phyloP scores from a whole-genome alignment of 2,888 invertebrate genomes.

The Nomada lathburiana region DNA sequence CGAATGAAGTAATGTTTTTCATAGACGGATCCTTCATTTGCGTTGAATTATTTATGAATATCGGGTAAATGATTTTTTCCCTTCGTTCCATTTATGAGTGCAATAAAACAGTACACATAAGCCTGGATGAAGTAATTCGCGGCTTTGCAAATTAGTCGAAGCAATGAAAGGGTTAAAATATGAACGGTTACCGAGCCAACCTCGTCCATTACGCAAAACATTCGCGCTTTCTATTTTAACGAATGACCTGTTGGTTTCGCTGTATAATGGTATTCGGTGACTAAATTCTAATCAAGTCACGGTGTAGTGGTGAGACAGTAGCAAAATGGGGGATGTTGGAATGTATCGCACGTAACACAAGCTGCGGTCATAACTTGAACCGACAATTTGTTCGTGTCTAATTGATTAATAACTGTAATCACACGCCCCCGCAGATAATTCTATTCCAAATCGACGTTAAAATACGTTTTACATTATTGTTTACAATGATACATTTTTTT shows the following conservation, averaged over 20 bases:
- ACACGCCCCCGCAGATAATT: not conserved
- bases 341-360: conserved; percentile 57
- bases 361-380: conserved; percentile 33
- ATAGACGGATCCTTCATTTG: not conserved
- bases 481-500: not conserved
- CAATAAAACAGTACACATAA: no score
- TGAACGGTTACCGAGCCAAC: conserved; percentile 35
- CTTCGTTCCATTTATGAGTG: no score
- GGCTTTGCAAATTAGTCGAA: not conserved
- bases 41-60: no score
- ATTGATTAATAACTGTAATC: conserved; percentile 13
- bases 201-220: conserved; percentile 1
- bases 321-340: conserved; percentile 55
- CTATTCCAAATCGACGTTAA: not conserved
- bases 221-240: conserved; percentile 38
- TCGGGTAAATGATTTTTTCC: no score
- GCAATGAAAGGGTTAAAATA: conserved; percentile 43
- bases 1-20: not conserved
- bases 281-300: conserved; percentile 67
- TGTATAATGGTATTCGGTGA: conserved; percentile 63
- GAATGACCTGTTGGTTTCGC: conserved; percentile 50
- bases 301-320: conserved; percentile 62
- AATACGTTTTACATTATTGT: conserved; percentile 1
- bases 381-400: conserved; percentile 21
- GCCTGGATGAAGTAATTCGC: not conserved